Base-by-base conservation (phyloP, 1,140 invertebrate species). In the Drosophila trapezifrons region DNA sequence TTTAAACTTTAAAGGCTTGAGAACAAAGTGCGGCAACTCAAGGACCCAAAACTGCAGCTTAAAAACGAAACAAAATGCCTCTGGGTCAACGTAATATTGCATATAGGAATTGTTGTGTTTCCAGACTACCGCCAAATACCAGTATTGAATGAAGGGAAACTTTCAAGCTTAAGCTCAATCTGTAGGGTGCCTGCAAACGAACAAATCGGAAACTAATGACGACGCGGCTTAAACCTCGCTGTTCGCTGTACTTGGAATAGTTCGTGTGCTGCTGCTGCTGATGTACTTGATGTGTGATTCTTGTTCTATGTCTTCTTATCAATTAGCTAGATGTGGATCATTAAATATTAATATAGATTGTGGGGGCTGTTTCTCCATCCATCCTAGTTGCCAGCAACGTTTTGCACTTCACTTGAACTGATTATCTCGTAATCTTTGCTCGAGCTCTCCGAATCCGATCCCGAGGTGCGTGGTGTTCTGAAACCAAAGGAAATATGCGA, bases 351-450 rank as follows among this genome's bases (percentile, higher is more conserved):
- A 78, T 64, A 80, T 80, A 86, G 66, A 85, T 62, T 63, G 54
- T 54, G 64, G 32, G 32, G 37, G 38, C 18, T 32, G 47, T 55
- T 52, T 49, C 60, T 64, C 29, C 71, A 35, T 57, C 45, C 76
- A 35, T 56, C 52, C 76, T 63, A 91, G 78, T 91, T 91, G 69
- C 84, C 67, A 54, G 79, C 67, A 74, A 91, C 90, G 63, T 91
- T 91, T 75, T 91, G 90, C 70, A 91, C 90, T 81, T 91, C 90
- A 82, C 86, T 91, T 66, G 90, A 87, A 87, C 83, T 91, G 62
- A 91, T 91, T 73, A 91, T 90, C 65, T 91, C 90, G 52, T 91
- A 91, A 76, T 91, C 90, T 87, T 90, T 91, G 75, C 90, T 91
- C 12, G 89, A 90, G 78, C 81, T 82, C 62, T 91, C 90, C 59